These are phyloP conservation scores for Caenorhabditis sp. DNA, from an alignment of 2,888 invertebrate species.

Conservation along the genomic window DNA sequence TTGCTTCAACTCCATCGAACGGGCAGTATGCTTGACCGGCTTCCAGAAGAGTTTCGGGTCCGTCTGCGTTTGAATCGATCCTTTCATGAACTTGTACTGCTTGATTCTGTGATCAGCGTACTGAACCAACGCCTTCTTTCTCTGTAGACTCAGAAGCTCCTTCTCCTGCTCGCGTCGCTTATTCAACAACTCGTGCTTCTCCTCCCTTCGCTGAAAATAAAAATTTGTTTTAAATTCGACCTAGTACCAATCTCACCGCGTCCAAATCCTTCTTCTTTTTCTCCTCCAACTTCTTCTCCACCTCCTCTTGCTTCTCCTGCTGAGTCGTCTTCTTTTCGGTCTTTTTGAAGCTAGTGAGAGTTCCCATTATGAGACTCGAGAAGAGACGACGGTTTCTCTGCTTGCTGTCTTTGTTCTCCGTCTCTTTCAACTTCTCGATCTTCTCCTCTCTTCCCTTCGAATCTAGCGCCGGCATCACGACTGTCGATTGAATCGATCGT, in stretches of 20 bases:
- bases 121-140: conserved; percentile 83
- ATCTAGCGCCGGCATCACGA: conserved; percentile 82
- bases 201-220: conserved; percentile 82
- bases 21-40: conserved; percentile 87
- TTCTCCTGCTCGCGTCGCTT: conserved; percentile 90
- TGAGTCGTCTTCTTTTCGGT: conserved; percentile 84
- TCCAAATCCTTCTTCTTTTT: conserved; percentile 91
- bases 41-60: conserved; percentile 91
- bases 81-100: conserved; percentile 85
- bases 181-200: conserved; percentile 88
- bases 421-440: conserved; percentile 86
- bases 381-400: conserved; percentile 92
- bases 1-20: conserved; percentile 84
- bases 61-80: conserved; percentile 90
- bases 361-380: conserved; percentile 90
- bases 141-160: conserved; percentile 90
- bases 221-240: not conserved
- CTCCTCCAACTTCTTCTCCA: conserved; percentile 94
- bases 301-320: conserved; percentile 89
- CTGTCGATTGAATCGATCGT: conserved; percentile 62
- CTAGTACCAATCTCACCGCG: conserved; percentile 84
- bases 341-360: conserved; percentile 93
- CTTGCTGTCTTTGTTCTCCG: conserved; percentile 71
- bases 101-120: conserved; percentile 87
- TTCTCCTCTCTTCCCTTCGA: conserved; percentile 88